These are phyloP conservation scores for Leucoraja erinaceus DNA, from an alignment of 2,113 vertebrate species.

Conservation along the genomic window DNA sequence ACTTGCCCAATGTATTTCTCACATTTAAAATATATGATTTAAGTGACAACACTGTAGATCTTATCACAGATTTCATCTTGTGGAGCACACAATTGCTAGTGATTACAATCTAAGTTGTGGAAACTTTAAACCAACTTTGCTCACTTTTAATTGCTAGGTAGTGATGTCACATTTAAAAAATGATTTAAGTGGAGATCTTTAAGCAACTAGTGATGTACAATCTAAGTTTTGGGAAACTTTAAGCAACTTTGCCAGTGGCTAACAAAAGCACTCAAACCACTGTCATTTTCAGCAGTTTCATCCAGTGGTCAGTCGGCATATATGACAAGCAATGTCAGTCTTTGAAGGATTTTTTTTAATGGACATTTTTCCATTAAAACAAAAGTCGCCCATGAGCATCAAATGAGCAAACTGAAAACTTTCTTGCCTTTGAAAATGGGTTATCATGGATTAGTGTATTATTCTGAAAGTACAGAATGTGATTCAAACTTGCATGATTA, in stretches of 20 bases:
- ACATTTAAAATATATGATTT: not conserved
- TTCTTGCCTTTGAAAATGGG: not conserved
- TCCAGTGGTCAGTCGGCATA: not conserved
- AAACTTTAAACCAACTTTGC: not conserved
- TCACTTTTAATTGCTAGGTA: no score
- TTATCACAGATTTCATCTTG: not conserved
- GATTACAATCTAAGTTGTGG: not conserved
- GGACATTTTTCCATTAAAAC: not conserved
- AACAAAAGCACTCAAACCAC: not conserved
- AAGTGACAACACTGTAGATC: not conserved
- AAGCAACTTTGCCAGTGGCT: not conserved
- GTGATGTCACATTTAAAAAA: no score
- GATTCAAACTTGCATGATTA: not conserved
- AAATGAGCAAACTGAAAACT: not conserved
- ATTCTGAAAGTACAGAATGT: not conserved
- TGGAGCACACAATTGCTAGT: not conserved
- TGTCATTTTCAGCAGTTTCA: conserved; percentile 2
- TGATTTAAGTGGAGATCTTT: no score
- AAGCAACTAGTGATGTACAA: not conserved
- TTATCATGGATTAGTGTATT: not conserved
- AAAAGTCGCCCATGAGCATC: not conserved
- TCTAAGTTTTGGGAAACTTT: not conserved
- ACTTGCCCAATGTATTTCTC: not conserved
- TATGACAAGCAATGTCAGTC: no score
- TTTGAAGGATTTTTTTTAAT: not conserved